A percentile compares a stretch with the other conserved stretches of the same genome.
Conservation (phyloP, 2,888 invertebrate species). For the Macaria notata region DNA sequence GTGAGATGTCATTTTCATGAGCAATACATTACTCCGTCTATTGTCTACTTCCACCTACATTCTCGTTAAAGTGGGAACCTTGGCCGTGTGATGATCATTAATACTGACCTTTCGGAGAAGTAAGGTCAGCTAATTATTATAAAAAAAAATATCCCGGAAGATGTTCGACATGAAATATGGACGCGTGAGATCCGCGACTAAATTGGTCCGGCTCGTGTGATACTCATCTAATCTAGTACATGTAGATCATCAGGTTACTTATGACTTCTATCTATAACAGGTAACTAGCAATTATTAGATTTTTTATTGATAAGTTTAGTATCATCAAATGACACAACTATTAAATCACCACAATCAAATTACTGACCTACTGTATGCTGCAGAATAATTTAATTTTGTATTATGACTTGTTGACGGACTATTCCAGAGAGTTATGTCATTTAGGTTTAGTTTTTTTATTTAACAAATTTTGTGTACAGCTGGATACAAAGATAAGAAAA, state of each 20-base stretch:
- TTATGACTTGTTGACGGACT: no score
- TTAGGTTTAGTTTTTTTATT: no score
- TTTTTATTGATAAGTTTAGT: no score
- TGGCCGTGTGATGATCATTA: conserved; percentile 56
- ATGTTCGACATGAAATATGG: conserved; percentile 45
- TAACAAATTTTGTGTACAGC: no score
- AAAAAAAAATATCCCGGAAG: conserved; percentile 64
- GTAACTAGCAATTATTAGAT: no score
- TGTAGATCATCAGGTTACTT: neutral
- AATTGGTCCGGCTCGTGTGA: conserved; percentile 28
- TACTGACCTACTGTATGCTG: no score
- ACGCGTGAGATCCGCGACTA: conserved; percentile 59
- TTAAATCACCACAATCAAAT: no score
- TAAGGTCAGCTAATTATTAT: conserved; percentile 62
- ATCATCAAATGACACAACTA: no score
- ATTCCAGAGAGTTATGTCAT: no score
- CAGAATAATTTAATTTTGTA: no score
- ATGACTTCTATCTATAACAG: no score
- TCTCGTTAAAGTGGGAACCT: conserved; percentile 41
- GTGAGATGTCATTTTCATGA: neutral
- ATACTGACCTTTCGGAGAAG: conserved; percentile 53
- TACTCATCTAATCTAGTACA: conserved; percentile 20
- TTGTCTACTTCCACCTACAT: conserved; percentile 40
- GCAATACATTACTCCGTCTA: conserved; percentile 35
- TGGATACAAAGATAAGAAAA: no score